These are phyloP conservation scores for Fundulus diaphanus DNA, from an alignment of 2,797 vertebrate genomes.

Conservation along the genomic window DNA sequence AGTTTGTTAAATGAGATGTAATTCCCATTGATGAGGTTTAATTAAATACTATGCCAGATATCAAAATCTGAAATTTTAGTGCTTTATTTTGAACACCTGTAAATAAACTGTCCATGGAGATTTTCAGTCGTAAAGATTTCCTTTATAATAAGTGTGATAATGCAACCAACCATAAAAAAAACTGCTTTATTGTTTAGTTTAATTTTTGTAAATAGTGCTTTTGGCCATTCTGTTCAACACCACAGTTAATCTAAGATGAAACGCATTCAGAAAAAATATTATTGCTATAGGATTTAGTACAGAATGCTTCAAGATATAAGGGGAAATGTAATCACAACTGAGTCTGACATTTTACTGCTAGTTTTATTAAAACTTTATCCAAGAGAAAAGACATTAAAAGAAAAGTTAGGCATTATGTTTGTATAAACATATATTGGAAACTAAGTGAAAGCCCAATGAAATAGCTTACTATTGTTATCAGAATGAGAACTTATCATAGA, in stretches of 20 bases:
- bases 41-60: too few relatives aligned
- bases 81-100: too few relatives aligned
- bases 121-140: background rate
- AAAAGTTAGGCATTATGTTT: background rate
- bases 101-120: background rate
- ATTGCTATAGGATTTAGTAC: background rate
- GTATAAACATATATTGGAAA: background rate
- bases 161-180: too few relatives aligned
- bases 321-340: too few relatives aligned
- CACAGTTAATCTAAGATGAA: background rate
- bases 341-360: too few relatives aligned
- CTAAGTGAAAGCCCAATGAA: background rate
- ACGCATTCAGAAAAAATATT: background rate
- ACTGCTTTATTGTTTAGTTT: too few relatives aligned
- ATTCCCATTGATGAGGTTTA: background rate
- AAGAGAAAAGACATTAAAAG: background rate
- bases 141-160: too few relatives aligned
- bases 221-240: too few relatives aligned
- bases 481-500: background rate
- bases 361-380: background rate
- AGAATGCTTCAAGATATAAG: background rate
- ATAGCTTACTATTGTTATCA: background rate
- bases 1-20: background rate
- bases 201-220: too few relatives aligned
- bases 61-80: too few relatives aligned